Evolutionary conservation across 2,113 vertebrate species (phyloP).

Genomic region (Mustela lutreola): DNA sequence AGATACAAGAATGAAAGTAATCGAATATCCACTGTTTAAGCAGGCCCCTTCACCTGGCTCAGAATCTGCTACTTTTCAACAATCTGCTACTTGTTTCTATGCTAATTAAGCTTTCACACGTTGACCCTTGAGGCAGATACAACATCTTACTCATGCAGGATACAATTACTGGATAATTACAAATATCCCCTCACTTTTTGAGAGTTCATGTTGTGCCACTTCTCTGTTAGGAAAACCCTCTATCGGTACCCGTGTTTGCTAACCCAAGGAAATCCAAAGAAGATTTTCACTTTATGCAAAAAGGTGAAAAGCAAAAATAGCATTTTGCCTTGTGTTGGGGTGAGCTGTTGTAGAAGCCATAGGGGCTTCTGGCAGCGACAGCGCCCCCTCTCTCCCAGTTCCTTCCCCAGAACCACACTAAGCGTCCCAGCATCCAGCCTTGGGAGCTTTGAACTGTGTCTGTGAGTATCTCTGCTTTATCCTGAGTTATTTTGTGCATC

Average conservation of each 20-base stretch:
- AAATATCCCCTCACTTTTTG: not conserved
- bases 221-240: not conserved
- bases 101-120: not conserved
- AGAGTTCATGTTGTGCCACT: not conserved
- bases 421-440: not conserved
- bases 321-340: not conserved
- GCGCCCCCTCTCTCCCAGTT: not conserved
- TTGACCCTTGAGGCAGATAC: not conserved
- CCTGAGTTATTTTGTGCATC: not conserved
- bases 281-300: not conserved
- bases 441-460: not conserved
- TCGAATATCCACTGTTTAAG: not conserved
- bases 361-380: rapidly evolving
- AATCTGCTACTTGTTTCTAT: not conserved
- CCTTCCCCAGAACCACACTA: not conserved
- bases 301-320: not conserved
- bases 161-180: conserved; percentile 29
- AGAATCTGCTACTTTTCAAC: not conserved
- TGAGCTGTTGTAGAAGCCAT: too few relatives aligned
- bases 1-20: not conserved
- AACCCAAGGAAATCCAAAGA: not conserved
- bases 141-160: conserved; percentile 1
- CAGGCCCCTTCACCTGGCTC: not conserved
- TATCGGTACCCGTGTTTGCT: not conserved
- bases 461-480: not conserved